Percentiles rank a stretch among this genome's conserved stretches.
Evolutionary conservation across 2,888 invertebrate species (phyloP).

Genomic region (Strigamia transsilvanica): DNA sequence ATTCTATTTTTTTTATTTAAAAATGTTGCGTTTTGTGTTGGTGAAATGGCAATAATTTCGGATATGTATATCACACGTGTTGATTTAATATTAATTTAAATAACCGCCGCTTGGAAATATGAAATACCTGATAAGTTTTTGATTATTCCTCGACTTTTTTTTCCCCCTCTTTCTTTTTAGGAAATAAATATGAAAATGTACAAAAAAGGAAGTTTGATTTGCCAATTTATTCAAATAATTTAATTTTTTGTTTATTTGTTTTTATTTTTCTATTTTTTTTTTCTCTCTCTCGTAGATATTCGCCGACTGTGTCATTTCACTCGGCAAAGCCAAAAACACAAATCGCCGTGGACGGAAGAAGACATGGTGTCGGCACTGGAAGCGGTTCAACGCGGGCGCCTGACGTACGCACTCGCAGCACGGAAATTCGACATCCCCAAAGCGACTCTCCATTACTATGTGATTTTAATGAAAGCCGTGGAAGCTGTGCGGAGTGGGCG

Average conservation of each 20-base stretch:
- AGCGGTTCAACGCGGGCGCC: conserved; percentile 61
- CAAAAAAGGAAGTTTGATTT: background rate
- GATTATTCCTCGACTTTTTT: background rate
- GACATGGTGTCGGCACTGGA: conserved; percentile 60
- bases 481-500: conserved; percentile 56
- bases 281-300: conserved; percentile 53
- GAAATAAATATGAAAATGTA: background rate
- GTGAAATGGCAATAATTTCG: background rate
- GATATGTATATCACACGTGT: background rate
- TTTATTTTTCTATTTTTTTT: conserved; percentile 4
- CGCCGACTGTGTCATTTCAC: conserved; percentile 56
- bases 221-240: background rate
- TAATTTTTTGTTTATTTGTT: background rate
- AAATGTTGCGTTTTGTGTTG: background rate
- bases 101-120: conserved; percentile 7
- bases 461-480: conserved; percentile 57
- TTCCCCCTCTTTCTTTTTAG: background rate
- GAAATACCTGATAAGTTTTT: background rate
- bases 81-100: background rate
- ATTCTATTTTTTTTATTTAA: background rate
- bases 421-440: conserved; percentile 94
- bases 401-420: conserved; percentile 76
- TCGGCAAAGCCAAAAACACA: conserved; percentile 56
- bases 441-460: conserved; percentile 70
- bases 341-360: conserved; percentile 57